These are phyloP conservation scores for Pentalonia nigronervosa DNA, from an alignment of 1,140 invertebrate species.

Conservation along the genomic window DNA sequence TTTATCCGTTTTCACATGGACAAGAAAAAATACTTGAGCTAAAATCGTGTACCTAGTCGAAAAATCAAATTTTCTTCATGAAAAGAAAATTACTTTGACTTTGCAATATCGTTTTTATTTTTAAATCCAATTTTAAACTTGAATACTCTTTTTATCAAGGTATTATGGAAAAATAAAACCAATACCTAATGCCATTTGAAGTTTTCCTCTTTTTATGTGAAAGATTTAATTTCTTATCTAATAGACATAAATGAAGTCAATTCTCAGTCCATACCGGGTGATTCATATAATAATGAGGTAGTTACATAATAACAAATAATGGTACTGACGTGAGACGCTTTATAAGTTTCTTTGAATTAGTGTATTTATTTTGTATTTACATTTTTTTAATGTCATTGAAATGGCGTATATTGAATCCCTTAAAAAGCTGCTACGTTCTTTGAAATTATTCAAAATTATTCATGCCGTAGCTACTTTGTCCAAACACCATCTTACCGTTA, in stretches of 20 bases:
- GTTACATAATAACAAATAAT: neutral
- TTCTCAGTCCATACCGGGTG: neutral
- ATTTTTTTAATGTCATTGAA: slow-evolving; percentile 11
- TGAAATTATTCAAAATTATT: neutral
- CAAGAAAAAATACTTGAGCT: neutral
- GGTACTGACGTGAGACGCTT: neutral
- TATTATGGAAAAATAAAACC: neutral
- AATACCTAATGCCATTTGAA: neutral
- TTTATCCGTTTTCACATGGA: too few species aligned
- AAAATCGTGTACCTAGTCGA: neutral
- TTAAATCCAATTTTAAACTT: neutral
- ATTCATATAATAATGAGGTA: neutral
- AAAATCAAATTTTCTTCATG: neutral
- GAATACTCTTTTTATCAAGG: neutral
- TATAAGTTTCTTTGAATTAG: slow-evolving; percentile 10
- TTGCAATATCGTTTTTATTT: neutral
- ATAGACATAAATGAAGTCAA: neutral
- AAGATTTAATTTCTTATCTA: neutral
- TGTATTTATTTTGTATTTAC: neutral
- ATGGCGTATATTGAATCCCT: neutral
- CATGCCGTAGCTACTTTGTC: neutral
- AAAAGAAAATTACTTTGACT: neutral
- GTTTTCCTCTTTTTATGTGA: neutral
- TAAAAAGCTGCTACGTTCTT: neutral
- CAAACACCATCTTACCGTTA: neutral